Conservation (phyloP, 2,888 invertebrate species). For the Notodonta ziczac region DNA sequence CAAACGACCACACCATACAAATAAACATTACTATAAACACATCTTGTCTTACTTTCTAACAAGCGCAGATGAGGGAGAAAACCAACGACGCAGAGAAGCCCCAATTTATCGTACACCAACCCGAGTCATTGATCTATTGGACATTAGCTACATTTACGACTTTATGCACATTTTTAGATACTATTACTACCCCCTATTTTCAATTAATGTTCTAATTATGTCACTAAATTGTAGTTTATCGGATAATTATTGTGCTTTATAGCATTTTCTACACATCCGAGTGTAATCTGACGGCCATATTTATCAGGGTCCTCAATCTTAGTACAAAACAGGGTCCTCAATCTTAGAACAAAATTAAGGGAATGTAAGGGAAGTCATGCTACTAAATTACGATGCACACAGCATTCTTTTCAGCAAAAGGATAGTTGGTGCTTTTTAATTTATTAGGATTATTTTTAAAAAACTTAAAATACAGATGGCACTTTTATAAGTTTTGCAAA, state of each 20-base stretch:
- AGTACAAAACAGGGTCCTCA: too few relatives aligned
- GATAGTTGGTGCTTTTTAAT: too few relatives aligned
- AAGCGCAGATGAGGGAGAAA: slow-evolving; percentile 59
- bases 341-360: too few relatives aligned
- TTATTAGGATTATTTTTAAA: too few relatives aligned
- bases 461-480: too few relatives aligned
- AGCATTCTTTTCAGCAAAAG: too few relatives aligned
- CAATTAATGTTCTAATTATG: slow-evolving; percentile 12
- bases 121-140: slow-evolving; percentile 74
- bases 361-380: too few relatives aligned
- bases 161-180: slow-evolving; percentile 25
- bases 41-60: slow-evolving; percentile 66
- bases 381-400: too few relatives aligned
- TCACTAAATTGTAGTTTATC: slow-evolving; percentile 13
- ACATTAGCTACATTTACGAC: slow-evolving; percentile 48
- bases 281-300: slow-evolving; percentile 66
- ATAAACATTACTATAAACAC: slow-evolving; percentile 54
- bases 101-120: slow-evolving; percentile 55
- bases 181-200: slow-evolving; percentile 17
- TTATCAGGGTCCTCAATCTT: too few relatives aligned
- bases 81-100: slow-evolving; percentile 64
- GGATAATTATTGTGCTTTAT: slow-evolving; percentile 11
- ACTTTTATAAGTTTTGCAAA: too few relatives aligned
- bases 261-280: slow-evolving; percentile 47
- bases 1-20: slow-evolving; percentile 36